Evolutionary conservation across 2,113 vertebrate genomes (phyloP).

Genomic region (Serranochromis macrocephalus): DNA sequence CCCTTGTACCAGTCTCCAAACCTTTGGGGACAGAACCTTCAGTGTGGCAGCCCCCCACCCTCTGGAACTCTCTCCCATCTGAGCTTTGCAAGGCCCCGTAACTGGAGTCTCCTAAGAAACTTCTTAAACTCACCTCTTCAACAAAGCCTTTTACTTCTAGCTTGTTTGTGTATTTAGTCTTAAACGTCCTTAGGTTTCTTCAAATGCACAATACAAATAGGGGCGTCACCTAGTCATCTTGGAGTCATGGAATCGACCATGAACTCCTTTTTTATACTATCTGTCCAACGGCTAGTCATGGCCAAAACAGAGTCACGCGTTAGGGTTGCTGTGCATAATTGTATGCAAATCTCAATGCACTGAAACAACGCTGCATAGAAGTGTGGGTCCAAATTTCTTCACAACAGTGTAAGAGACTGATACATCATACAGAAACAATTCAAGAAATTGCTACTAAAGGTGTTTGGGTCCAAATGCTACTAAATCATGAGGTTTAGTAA

Average conservation of each 20-base stretch:
- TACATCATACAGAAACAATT: not conserved
- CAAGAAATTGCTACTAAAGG: not conserved
- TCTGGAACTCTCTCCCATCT: not conserved
- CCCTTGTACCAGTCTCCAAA: not conserved
- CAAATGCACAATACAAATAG: not conserved
- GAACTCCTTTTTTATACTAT: not conserved
- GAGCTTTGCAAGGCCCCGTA: not conserved
- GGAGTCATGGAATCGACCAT: not conserved
- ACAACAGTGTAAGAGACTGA: not conserved
- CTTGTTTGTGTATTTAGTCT: not conserved
- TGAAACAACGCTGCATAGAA: fast-evolving
- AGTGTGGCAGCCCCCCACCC: not conserved
- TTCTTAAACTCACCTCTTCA: not conserved
- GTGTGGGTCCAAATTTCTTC: not conserved
- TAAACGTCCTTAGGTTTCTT: not conserved
- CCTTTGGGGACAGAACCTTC: not conserved
- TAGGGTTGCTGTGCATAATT: not conserved
- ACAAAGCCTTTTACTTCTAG: not conserved
- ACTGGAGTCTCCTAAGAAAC: not conserved
- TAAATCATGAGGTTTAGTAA: not conserved
- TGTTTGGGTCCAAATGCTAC: not conserved
- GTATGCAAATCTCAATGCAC: not conserved
- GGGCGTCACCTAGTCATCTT: not conserved
- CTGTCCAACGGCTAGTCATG: fast-evolving
- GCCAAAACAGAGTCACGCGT: not conserved